Evolutionary conservation across 2,797 vertebrate species (phyloP).

Genomic region (Arrhamphus sclerolepis): DNA sequence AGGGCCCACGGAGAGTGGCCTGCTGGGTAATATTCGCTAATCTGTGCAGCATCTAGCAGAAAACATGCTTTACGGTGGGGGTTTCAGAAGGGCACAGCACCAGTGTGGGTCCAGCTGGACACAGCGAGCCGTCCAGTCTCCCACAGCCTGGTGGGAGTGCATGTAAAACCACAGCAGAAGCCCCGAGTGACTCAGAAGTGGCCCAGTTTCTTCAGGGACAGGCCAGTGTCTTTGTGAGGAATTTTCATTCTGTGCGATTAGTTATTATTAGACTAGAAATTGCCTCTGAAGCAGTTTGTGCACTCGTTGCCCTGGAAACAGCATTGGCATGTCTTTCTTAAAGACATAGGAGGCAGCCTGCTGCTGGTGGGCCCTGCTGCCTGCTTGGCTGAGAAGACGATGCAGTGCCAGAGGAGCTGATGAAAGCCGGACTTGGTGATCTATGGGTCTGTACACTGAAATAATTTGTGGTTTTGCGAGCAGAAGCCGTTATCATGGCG

Average conservation of each 20-base stretch:
- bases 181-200: conserved; percentile 40
- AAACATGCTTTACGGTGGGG: no score
- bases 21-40: no score
- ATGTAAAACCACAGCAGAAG: conserved; percentile 10
- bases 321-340: conserved; percentile 85
- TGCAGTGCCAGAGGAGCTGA: conserved; percentile 11
- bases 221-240: conserved; percentile 65
- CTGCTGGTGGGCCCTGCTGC: conserved; percentile 21
- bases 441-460: no score
- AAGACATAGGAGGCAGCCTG: conserved; percentile 66
- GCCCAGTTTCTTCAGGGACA: conserved; percentile 57
- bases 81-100: no score
- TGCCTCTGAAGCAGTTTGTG: conserved; percentile 88
- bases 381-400: conserved; percentile 17
- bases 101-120: conserved; percentile 28
- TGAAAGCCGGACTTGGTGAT: no score
- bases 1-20: no score
- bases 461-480: no score
- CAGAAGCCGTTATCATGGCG: no score
- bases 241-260: conserved; percentile 85
- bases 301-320: conserved; percentile 92
- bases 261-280: conserved; percentile 92
- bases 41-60: no score
- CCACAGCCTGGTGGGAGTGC: no score
- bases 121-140: conserved; percentile 1